Evolutionary conservation across 1,140 invertebrate species (phyloP), one percentile per base, ranked within the genome.

Genomic region (Drosophila yakuba): DNA sequence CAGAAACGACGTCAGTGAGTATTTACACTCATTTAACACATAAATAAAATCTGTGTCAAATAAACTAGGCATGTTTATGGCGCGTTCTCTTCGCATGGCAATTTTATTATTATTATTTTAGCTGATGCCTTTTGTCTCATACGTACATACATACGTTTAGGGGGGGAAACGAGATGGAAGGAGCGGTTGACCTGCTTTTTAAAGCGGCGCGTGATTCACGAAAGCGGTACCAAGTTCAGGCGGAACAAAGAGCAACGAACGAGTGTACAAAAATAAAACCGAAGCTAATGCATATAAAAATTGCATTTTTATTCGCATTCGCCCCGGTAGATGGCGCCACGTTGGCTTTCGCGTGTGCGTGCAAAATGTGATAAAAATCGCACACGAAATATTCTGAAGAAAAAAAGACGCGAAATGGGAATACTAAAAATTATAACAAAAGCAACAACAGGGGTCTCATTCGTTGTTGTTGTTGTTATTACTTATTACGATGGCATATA

Each of bases 41-140:
- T 43, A 47, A 54, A 74, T 61, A 48, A 58, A 67, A 77, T 82
- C 83, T 88, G 82, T 88, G 82, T 88, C 82, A 86, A 86, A 82
- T 86, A 79, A 79, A 79, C 74, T 82, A 82, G 82, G 83, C 82
- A 86, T 86, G 82, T 88, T 86, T 79, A 88, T 82, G 69, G 62
- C 62, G 35, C 68, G 79, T 82, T 86, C 77, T 60, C 47, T 54
- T 47, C 10, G 66, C 28, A 55, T 45, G 39, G 35, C 41, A 59
- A 54, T 63, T 51, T 58, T 78, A 39, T 78, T 67, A 25, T 59
- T 74, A 45, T 52, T 71, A 8, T 35, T 35, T 52, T 14, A 8
- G 41, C 64, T 80, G 62, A 51, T 73, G 62, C 69, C 62, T 74
- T 74, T 59, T 76, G 66, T 64, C 48, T 52, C 75, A 83, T 67